Percentiles rank a stretch among this genome's conserved stretches.
Conservation (phyloP, 2,113 vertebrate genomes). For the Uropsilus gracilis region DNA sequence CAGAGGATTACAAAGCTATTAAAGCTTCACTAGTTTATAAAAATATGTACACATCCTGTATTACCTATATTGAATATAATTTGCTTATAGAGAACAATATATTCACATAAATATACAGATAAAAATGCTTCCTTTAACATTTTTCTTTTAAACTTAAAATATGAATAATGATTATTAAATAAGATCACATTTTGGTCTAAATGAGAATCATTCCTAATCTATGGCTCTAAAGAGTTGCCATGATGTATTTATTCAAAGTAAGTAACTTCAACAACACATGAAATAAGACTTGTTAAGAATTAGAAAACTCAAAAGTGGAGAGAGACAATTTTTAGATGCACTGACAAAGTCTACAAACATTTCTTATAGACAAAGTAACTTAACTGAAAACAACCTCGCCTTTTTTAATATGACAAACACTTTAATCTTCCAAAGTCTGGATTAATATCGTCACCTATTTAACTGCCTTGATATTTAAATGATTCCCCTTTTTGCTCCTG, state of each 20-base stretch:
- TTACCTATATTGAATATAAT: background rate
- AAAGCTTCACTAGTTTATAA: conserved; percentile 9
- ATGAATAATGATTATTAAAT: background rate
- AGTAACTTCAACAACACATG: background rate
- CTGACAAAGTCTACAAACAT: background rate
- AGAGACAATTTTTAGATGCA: conserved; percentile 20
- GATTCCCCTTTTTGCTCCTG: background rate
- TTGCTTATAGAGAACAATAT: background rate
- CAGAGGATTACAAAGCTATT: conserved; percentile 20
- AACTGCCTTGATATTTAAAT: background rate
- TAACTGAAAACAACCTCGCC: conserved; percentile 6
- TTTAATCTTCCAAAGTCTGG: conserved; percentile 42
- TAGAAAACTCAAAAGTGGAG: background rate
- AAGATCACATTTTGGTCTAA: background rate
- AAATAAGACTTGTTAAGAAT: background rate
- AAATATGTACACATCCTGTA: background rate
- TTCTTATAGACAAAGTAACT: conserved; percentile 28
- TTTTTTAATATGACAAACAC: background rate
- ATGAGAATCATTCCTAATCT: background rate
- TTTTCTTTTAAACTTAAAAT: background rate
- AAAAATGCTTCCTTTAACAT: background rate
- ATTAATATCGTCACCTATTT: background rate
- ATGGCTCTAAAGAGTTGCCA: background rate
- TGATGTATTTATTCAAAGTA: background rate
- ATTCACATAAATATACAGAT: conserved; percentile 13